Percentiles rank a stretch among this genome's conserved stretches.
These are phyloP conservation scores for Spodoptera picta DNA, from an alignment of 2,888 invertebrate species.

Conservation along the genomic window DNA sequence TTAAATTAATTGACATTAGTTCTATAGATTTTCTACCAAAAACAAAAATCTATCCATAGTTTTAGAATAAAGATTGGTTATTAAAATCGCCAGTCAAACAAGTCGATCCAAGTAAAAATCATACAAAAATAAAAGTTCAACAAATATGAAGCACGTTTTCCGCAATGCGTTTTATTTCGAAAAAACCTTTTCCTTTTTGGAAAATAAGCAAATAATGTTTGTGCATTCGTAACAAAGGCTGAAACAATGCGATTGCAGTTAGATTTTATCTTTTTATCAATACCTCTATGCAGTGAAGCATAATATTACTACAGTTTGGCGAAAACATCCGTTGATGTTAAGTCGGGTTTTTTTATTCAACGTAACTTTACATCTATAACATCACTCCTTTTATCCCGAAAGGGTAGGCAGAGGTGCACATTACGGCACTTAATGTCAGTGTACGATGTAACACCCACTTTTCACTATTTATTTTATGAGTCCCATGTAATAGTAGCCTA, in stretches of 20 bases:
- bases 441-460: too few relatives aligned
- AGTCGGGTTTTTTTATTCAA: slow-evolving; percentile 5
- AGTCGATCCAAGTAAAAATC: slow-evolving; percentile 15
- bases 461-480: too few relatives aligned
- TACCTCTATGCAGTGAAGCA: slow-evolving; percentile 16
- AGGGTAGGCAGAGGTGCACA: too few relatives aligned
- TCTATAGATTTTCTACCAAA: not conserved
- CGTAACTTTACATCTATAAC: too few relatives aligned
- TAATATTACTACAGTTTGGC: slow-evolving; percentile 32
- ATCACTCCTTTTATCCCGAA: too few relatives aligned
- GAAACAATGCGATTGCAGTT: slow-evolving; percentile 38
- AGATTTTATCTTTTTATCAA: slow-evolving; percentile 17
- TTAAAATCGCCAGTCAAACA: not conserved
- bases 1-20: too few relatives aligned
- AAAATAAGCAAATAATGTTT: too few relatives aligned
- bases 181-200: not conserved
- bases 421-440: too few relatives aligned
- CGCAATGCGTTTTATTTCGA: slow-evolving; percentile 5
- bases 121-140: slow-evolving; percentile 19
- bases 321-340: slow-evolving; percentile 46
- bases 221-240: slow-evolving; percentile 29
- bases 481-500: too few relatives aligned
- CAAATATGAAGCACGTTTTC: slow-evolving; percentile 25
- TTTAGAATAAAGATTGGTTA: too few relatives aligned
- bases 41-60: too few relatives aligned